Base-by-base conservation (phyloP, 2,888 invertebrate genomes). In the Himalopsyche anomala region DNA sequence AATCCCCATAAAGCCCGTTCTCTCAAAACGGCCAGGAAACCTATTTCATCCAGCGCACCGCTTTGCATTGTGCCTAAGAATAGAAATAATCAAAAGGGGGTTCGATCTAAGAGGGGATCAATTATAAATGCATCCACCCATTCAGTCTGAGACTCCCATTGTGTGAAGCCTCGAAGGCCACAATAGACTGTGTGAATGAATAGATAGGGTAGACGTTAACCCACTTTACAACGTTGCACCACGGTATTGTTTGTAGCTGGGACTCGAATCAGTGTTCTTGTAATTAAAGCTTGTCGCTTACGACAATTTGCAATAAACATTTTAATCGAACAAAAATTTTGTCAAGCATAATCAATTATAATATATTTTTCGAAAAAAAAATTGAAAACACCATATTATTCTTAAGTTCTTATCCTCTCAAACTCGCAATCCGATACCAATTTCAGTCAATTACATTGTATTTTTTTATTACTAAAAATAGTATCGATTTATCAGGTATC, bases 61-160 rank as follows among this genome's bases (percentile, higher is more conserved):
- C 38, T 74, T 28, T 15, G 74, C 74, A 74, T 74, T 74, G 74
- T 74, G 74, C 38, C 74, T 74, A 3, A 38, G 74, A 74, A 74
- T 74, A 74, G 74, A 74, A 74, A 74, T 74, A 74, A 74, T 74
- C 74, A 38, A 74, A 28, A 74, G 74, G 15, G 15, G 38, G 74
- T 74, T 74, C 74, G 74, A 74, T 74, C 74, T 74, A 28, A 36
- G 74, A 74, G 74, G 74, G 38, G 74, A 74, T 36, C 74, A 74
- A 74, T 74, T 74, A 74, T 74, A 74, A 74, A 74, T 74, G 74
- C 74, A 74, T 74, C 74, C 28, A 12, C 38, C 74, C 74, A 74
- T 74, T 74, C 36, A 74, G 28, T 74, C 74, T 15, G 74, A 15
- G 36, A 12, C 28, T 28, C 15, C 74, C 15, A 74, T 74, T 74